These are phyloP conservation scores for Romanogobio albipinnatus DNA, from an alignment of 2,113 vertebrate genomes.

Conservation along the genomic window DNA sequence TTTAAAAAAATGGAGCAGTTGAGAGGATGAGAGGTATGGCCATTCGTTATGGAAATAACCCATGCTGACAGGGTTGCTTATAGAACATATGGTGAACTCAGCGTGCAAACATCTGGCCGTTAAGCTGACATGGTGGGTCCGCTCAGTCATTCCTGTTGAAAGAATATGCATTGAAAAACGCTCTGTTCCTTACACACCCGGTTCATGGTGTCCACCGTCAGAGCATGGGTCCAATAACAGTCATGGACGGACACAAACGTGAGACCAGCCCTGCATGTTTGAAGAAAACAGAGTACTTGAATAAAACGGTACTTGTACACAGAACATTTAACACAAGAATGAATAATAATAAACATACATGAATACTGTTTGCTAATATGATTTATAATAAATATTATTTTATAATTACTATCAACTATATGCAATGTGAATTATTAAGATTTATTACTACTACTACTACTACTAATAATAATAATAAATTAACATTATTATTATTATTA, in stretches of 20 bases:
- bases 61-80: constrained; percentile 18
- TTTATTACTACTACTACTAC: neutral
- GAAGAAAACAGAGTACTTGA: neutral
- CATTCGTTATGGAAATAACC: constrained; percentile 1
- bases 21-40: neutral
- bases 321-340: neutral
- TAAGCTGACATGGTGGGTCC: neutral
- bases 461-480: neutral
- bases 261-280: constrained; percentile 80
- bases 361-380: neutral
- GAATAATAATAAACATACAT: neutral
- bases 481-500: no score
- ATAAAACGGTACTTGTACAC: no score
- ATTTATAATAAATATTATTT: neutral
- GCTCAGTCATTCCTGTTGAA: neutral
- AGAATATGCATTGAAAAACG: neutral
- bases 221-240: constrained; percentile 96
- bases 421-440: neutral
- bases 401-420: neutral
- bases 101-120: constrained; percentile 36
- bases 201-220: constrained; percentile 90
- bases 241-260: constrained; percentile 96
- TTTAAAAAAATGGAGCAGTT: neutral
- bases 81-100: constrained; percentile 43
- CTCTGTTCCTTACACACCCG: constrained; percentile 74